A percentile compares a stretch with the other conserved stretches of the same genome.
Conservation (phyloP, 1,140 invertebrate species). For the Lucilia cuprina region DNA sequence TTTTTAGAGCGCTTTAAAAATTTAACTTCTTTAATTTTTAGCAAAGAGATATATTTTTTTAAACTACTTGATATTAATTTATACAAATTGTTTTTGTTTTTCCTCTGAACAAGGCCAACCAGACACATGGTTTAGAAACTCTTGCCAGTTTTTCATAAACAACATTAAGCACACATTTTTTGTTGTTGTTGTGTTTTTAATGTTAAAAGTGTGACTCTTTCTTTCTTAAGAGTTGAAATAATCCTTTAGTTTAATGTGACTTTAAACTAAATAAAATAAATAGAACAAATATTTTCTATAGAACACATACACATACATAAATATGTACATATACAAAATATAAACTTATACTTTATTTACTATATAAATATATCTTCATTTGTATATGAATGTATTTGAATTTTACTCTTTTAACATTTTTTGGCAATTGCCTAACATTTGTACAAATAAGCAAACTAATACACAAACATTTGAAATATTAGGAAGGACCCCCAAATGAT, state of each 20-base stretch:
- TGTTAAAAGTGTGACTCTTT: not conserved
- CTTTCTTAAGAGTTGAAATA: not conserved
- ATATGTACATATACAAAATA: not conserved
- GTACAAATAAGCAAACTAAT: not conserved
- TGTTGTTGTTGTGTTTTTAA: too few relatives aligned
- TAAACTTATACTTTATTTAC: too few relatives aligned
- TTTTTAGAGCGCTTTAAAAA: too few relatives aligned
- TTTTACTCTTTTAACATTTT: not conserved
- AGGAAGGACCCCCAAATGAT: too few relatives aligned
- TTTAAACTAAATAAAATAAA: constrained; percentile 10
- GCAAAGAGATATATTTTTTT: too few relatives aligned
- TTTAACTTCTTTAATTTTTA: too few relatives aligned
- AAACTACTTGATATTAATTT: too few relatives aligned
- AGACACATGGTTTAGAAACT: too few relatives aligned
- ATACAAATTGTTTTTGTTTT: too few relatives aligned
- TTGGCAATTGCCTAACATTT: not conserved
- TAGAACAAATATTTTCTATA: not conserved
- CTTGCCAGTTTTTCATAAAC: too few relatives aligned
- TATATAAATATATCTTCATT: not conserved
- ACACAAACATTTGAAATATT: not conserved
- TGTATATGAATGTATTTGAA: not conserved
- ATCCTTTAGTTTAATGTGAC: not conserved
- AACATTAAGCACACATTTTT: too few relatives aligned
- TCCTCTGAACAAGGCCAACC: too few relatives aligned
- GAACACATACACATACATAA: not conserved